These are phyloP conservation scores for Tetanocera ferruginea DNA, from an alignment of 2,888 invertebrate species.

Conservation along the genomic window DNA sequence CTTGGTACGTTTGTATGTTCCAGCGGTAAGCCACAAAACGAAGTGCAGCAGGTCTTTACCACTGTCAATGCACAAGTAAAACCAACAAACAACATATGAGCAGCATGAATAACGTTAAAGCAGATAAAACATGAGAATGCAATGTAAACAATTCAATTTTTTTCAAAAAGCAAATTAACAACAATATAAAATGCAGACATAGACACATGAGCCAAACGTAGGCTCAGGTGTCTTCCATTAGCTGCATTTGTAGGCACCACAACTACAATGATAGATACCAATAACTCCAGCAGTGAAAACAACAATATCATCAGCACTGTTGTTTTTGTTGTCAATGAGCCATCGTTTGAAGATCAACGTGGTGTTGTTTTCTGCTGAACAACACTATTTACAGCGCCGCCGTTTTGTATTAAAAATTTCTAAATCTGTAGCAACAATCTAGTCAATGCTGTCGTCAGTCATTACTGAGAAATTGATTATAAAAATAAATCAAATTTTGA, in stretches of 20 bases:
- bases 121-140: slow-evolving; percentile 12
- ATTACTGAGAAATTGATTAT: background rate
- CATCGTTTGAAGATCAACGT: slow-evolving; percentile 6
- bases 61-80: slow-evolving; percentile 4
- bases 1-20: background rate
- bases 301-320: background rate
- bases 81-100: background rate
- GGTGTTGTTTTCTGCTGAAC: background rate
- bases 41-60: slow-evolving; percentile 15
- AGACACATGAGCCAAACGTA: background rate
- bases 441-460: background rate
- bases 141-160: slow-evolving; percentile 41
- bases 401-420: background rate
- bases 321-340: background rate
- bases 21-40: background rate
- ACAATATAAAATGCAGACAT: background rate
- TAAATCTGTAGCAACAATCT: background rate
- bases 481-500: background rate
- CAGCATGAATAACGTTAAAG: background rate
- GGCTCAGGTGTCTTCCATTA: slow-evolving; percentile 19
- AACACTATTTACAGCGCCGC: background rate
- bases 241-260: background rate
- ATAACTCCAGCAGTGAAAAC: background rate
- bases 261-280: background rate
- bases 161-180: background rate